phyloP scores from a whole-genome alignment of 2,888 invertebrate genomes.

The Capitulum mitella region DNA sequence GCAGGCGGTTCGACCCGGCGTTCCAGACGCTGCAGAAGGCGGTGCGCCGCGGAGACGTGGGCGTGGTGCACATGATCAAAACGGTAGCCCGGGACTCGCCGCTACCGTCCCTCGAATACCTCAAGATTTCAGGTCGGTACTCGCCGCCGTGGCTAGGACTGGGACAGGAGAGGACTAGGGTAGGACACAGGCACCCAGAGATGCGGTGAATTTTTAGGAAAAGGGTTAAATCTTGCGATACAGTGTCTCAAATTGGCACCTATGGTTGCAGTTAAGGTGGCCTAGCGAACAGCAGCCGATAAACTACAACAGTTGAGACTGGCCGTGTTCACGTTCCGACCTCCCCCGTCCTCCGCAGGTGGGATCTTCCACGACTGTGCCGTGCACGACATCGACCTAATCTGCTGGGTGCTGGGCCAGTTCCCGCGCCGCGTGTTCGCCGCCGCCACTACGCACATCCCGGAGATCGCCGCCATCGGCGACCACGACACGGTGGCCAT shows the following conservation, averaged over 20 bases:
- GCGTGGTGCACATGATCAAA: slow-evolving; percentile 57
- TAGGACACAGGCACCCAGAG: neutral
- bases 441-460: slow-evolving; percentile 51
- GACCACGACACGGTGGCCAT: slow-evolving; percentile 59
- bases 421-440: slow-evolving; percentile 54
- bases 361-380: slow-evolving; percentile 62
- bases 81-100: slow-evolving; percentile 59
- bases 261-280: neutral
- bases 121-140: slow-evolving; percentile 51
- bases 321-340: neutral
- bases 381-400: slow-evolving; percentile 61
- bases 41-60: slow-evolving; percentile 53
- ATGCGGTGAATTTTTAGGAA: too few species aligned
- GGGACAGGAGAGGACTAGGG: neutral
- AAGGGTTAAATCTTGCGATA: too few species aligned
- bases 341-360: slow-evolving; percentile 43
- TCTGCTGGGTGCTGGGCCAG: slow-evolving; percentile 58
- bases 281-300: neutral
- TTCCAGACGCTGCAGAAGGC: slow-evolving; percentile 49
- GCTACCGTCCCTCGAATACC: slow-evolving; percentile 55
- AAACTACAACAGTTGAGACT: neutral
- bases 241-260: neutral
- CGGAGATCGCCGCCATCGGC: slow-evolving; percentile 53
- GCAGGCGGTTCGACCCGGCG: slow-evolving; percentile 55
- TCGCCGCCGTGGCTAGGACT: neutral